phyloP scores from a whole-genome alignment of 2,113 vertebrate species.

The Nibea albiflora region DNA sequence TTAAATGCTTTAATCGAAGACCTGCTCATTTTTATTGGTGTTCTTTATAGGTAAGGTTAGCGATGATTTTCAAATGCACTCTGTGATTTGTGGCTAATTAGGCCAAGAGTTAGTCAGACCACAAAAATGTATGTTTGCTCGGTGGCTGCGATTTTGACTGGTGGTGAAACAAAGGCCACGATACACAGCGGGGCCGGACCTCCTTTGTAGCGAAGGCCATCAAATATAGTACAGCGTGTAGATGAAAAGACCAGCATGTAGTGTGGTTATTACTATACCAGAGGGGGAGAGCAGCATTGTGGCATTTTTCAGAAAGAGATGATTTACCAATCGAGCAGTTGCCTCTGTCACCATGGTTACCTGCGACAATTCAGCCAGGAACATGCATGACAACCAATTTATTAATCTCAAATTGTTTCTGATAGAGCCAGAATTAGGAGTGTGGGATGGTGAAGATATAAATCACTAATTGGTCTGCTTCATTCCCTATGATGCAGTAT shows the following conservation, averaged over 20 bases:
- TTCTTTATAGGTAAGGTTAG: conserved; percentile 78
- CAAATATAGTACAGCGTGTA: conserved; percentile 19
- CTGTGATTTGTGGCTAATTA: conserved; percentile 78
- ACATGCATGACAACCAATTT: conserved; percentile 54
- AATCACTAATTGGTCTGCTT: conserved; percentile 62
- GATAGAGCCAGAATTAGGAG: conserved; percentile 28
- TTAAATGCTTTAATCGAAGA: conserved; percentile 75
- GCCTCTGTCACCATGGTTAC: conserved; percentile 69
- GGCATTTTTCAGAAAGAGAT: conserved; percentile 51
- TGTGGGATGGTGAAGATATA: conserved; percentile 24
- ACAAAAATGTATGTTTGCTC: conserved; percentile 55
- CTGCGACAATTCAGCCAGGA: conserved; percentile 46
- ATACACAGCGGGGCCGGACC: conserved; percentile 10
- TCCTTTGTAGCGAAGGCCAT: background rate
- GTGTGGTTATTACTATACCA: conserved; percentile 34
- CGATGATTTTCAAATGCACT: conserved; percentile 79
- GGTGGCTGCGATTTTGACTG: conserved; percentile 27
- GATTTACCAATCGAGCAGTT: conserved; percentile 52
- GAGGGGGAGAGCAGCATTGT: conserved; percentile 36
- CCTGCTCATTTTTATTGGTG: conserved; percentile 76
- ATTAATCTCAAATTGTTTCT: conserved; percentile 49
- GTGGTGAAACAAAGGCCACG: conserved; percentile 44
- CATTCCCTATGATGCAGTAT: conserved; percentile 22
- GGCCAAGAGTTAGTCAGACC: conserved; percentile 63
- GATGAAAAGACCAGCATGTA: conserved; percentile 54